Percentiles rank a stretch among this genome's conserved stretches.
Evolutionary conservation across 1,140 invertebrate species (phyloP).

Genomic region (Halyomorpha halys): DNA sequence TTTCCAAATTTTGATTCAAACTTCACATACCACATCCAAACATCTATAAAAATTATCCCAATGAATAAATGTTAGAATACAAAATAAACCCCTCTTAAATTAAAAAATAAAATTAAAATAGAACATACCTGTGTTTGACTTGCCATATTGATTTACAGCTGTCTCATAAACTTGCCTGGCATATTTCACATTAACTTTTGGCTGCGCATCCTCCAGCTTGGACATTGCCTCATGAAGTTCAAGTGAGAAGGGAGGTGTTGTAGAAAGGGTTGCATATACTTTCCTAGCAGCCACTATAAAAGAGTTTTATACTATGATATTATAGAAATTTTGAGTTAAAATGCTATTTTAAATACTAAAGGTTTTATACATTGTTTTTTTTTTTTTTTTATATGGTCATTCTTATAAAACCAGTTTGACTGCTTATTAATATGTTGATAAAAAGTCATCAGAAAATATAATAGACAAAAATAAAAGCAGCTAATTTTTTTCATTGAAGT

Average conservation of each 20-base stretch:
- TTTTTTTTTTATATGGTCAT: no score
- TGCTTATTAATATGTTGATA: no score
- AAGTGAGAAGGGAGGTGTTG: slow-evolving; percentile 38
- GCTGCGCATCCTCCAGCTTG: slow-evolving; percentile 40
- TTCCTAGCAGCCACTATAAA: slow-evolving; percentile 34
- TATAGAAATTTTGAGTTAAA: no score
- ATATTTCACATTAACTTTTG: slow-evolving; percentile 35
- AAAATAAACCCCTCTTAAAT: neutral
- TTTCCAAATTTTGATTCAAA: slow-evolving; percentile 45
- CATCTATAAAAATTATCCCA: slow-evolving; percentile 33
- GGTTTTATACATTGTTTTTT: no score
- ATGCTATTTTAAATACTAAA: no score
- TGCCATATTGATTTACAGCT: slow-evolving; percentile 42
- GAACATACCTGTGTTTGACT: slow-evolving; percentile 34
- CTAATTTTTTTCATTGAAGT: no score
- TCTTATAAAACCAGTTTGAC: no score
- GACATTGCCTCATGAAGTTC: slow-evolving; percentile 44
- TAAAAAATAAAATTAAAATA: neutral
- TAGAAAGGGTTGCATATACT: slow-evolving; percentile 36
- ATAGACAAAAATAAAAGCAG: no score
- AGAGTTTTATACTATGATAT: neutral
- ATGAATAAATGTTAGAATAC: slow-evolving; percentile 4
- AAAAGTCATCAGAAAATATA: no score
- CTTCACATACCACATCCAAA: slow-evolving; percentile 48
- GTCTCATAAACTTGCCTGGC: slow-evolving; percentile 39